These are phyloP conservation scores for Cephalophus harveyi DNA, from an alignment of 2,113 vertebrate genomes.

Conservation along the genomic window DNA sequence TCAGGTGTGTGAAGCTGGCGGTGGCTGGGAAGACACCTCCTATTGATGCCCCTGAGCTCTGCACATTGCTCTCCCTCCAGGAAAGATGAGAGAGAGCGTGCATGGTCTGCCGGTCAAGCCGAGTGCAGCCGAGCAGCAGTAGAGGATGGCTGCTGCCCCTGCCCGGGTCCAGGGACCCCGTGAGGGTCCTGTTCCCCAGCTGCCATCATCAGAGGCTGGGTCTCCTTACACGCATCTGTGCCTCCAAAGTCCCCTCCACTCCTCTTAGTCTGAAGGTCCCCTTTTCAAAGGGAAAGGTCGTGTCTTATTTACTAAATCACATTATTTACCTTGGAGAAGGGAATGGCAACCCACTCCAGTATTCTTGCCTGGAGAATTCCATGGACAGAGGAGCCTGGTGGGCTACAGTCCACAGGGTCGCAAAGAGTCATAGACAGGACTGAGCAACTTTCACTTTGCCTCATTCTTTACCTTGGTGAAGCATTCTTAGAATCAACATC, in stretches of 20 bases:
- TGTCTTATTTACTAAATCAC: not conserved
- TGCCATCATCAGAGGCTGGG: not conserved
- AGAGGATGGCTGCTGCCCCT: not conserved
- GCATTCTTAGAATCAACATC: not conserved
- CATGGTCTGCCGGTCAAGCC: not conserved
- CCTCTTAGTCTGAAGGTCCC: not conserved
- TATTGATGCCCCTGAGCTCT: not conserved
- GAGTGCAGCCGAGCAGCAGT: not conserved
- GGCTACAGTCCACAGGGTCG: not conserved
- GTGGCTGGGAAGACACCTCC: not conserved
- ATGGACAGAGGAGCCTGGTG: not conserved
- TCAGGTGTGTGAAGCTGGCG: accelerated
- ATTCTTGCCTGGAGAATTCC: not conserved
- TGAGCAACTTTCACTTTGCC: not conserved
- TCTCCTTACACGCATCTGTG: not conserved
- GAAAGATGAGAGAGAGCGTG: not conserved
- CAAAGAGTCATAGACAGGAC: not conserved
- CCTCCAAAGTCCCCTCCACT: not conserved
- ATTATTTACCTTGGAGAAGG: not conserved
- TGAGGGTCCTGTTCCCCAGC: not conserved
- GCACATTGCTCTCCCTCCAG: not conserved
- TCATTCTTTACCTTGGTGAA: not conserved
- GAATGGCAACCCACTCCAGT: not conserved
- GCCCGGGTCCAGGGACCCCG: accelerated
- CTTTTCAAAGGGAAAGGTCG: not conserved